Percentiles rank a stretch among this genome's conserved stretches.
phyloP scores from a whole-genome alignment of 1,140 invertebrate genomes.

The Heliconius nattereri region DNA sequence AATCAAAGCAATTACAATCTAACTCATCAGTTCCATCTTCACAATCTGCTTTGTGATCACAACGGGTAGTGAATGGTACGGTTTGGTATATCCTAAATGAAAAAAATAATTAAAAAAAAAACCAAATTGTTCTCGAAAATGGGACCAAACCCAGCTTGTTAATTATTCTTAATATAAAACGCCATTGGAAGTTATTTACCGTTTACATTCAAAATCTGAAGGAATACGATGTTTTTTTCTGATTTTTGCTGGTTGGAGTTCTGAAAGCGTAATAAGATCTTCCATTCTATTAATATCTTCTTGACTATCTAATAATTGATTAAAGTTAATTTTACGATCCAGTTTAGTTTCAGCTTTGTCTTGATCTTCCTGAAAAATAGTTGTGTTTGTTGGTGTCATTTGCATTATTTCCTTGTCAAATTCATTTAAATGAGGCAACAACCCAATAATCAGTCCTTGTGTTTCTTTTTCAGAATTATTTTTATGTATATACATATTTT shows the following conservation, averaged over 20 bases:
- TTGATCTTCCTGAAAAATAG: slow-evolving; percentile 16
- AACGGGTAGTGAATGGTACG: slow-evolving; percentile 83
- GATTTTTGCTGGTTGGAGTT: slow-evolving; percentile 56
- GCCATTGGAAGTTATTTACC: slow-evolving; percentile 40
- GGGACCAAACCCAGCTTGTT: too few species aligned
- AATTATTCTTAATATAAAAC: too few species aligned
- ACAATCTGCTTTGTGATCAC: slow-evolving; percentile 88
- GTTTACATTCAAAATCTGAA: slow-evolving; percentile 64
- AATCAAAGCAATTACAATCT: slow-evolving; percentile 88
- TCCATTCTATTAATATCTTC: slow-evolving; percentile 40
- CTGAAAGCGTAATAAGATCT: slow-evolving; percentile 44
- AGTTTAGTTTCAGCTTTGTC: slow-evolving; percentile 24
- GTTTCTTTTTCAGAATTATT: background rate
- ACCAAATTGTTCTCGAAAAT: too few species aligned
- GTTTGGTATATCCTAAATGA: slow-evolving; percentile 83
- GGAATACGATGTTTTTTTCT: slow-evolving; percentile 59
- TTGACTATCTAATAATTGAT: slow-evolving; percentile 5
- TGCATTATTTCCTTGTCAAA: background rate
- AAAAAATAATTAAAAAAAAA: too few species aligned
- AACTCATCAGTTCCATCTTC: slow-evolving; percentile 91
- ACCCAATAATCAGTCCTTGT: background rate
- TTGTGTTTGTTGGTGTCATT: background rate
- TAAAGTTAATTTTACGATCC: background rate
- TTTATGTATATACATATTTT: background rate
- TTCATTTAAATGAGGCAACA: background rate